Base-by-base conservation (phyloP, 2,888 invertebrate genomes). In the Troides oblongomaculatus region DNA sequence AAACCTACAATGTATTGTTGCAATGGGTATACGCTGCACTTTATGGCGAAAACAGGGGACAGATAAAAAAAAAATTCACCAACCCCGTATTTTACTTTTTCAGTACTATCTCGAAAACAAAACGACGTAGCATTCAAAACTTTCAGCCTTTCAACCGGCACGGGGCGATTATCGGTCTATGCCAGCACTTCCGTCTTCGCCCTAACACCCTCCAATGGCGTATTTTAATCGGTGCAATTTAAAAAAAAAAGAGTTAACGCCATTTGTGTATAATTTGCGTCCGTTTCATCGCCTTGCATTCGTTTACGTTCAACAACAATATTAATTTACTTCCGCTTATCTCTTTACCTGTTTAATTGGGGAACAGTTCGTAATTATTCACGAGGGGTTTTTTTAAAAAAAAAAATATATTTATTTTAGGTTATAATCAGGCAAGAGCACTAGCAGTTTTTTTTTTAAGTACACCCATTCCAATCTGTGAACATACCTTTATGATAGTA, bases 91-190 rank as follows among this genome's bases (percentile, higher is more conserved):
- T 66, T 62, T 21, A 36, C 56, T 62, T 69, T 69, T 66, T 50
- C 46, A 65, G 66, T 66, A 43, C 46, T 69, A 58, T 66, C 65
- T 62, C 65, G 18, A 58, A 62, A 62, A 58, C 58, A 66, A 66
- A 69, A 62, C n/a, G 56, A 69, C 53, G 43, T 50, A 39, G 57
- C 65, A 66, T 30, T 66, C 36, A 57, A 43, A 70, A 70, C 56
- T 70, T 70, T 66, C 60, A 66, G 56, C 36, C 53, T 70, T 70
- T 66, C 60, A 66, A 30, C 36, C 53, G 66, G 59, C 64, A 23
- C 56, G 61, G 12, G 61, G 69, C 78, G 79, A 78, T 80, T 79
- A 79, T 79, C 76, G 77, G 75, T 75, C 75, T 69, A 74, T 72
- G 72, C 74, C 74, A 75, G 72, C 72, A 70, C 74, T 72, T 75